phyloP scores from a whole-genome alignment of 1,140 invertebrate genomes.

The Dinoponera quadriceps region DNA sequence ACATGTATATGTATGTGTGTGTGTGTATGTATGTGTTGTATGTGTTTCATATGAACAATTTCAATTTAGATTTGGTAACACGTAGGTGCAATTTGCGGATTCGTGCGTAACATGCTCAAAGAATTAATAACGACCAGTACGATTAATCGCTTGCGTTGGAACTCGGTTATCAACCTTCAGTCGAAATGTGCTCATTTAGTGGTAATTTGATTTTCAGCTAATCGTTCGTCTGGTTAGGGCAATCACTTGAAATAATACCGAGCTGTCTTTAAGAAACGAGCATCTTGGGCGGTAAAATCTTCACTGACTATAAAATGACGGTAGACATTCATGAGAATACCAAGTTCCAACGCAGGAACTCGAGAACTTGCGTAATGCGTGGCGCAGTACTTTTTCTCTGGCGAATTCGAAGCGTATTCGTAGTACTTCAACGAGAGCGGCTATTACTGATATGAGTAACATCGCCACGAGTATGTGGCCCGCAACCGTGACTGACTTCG shows the following conservation, averaged over 20 bases:
- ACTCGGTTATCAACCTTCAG: background rate
- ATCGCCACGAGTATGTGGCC: slow-evolving; percentile 79
- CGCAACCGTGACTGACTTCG: slow-evolving; percentile 76
- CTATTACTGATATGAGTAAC: slow-evolving; percentile 78
- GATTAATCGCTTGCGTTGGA: slow-evolving; percentile 24
- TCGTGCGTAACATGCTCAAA: slow-evolving; percentile 15
- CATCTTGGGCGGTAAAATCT: background rate
- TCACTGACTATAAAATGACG: background rate
- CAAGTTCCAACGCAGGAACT: slow-evolving; percentile 48
- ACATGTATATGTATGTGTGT: too few relatives aligned
- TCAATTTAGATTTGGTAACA: slow-evolving; percentile 8
- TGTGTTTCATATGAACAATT: background rate
- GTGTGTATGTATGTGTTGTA: too few relatives aligned
- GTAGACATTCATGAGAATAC: slow-evolving; percentile 3
- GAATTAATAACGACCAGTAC: background rate
- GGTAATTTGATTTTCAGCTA: background rate
- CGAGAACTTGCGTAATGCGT: slow-evolving; percentile 40
- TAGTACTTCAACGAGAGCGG: slow-evolving; percentile 79
- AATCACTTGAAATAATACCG: background rate
- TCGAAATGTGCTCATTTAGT: background rate
- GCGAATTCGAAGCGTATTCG: slow-evolving; percentile 73
- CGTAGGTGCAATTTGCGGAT: slow-evolving; percentile 11
- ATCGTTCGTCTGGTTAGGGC: background rate
- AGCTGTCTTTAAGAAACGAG: background rate
- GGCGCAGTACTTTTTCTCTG: slow-evolving; percentile 76